These are phyloP conservation scores for Poicephalus gulielmi DNA, from an alignment of 2,113 vertebrate species.

Conservation along the genomic window DNA sequence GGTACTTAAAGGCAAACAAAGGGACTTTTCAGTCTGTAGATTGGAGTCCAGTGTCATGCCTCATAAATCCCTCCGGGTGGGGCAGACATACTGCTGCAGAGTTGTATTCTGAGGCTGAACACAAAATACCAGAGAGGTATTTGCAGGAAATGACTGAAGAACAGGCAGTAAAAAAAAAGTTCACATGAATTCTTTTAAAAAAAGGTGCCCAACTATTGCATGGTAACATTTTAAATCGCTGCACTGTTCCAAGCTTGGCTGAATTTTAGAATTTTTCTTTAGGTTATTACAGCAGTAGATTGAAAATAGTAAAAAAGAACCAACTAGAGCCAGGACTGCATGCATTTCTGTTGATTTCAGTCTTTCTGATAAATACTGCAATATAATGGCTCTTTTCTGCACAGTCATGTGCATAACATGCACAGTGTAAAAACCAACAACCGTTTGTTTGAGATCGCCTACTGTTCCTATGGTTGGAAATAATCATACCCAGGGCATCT, in stretches of 20 bases:
- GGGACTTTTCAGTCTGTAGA: background rate
- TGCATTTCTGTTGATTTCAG: background rate
- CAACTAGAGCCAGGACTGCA: rapidly evolving
- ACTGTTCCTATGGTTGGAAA: background rate
- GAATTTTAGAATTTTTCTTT: background rate
- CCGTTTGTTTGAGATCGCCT: background rate
- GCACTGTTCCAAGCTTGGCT: background rate
- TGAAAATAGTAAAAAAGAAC: background rate
- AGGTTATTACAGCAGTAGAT: background rate
- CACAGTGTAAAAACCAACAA: background rate
- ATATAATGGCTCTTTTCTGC: background rate
- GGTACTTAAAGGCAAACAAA: background rate
- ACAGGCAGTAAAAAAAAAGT: background rate
- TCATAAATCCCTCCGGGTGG: background rate
- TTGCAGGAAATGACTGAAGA: background rate
- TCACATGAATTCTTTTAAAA: background rate
- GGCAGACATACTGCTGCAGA: background rate
- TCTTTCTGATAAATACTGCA: background rate
- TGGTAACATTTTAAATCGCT: background rate
- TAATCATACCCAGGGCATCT: background rate
- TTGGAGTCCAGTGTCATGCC: background rate
- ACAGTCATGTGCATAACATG: background rate
- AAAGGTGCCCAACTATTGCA: background rate
- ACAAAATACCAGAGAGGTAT: background rate
- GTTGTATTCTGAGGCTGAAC: background rate